Evolutionary conservation across 2,797 vertebrate species (phyloP).

Genomic region (Chromobotia macracanthus): DNA sequence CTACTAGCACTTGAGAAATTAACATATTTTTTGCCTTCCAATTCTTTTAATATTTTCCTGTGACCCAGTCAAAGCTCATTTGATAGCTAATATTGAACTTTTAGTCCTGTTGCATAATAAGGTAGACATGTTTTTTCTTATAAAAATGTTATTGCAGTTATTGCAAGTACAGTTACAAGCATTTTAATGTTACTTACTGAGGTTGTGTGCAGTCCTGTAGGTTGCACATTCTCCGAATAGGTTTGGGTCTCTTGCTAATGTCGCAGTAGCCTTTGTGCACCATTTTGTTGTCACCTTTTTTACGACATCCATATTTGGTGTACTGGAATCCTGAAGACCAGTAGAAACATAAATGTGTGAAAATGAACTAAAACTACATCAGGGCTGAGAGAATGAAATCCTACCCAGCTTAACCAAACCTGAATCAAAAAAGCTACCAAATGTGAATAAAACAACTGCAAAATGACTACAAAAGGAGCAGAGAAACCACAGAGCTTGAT

Average conservation of each 20-base stretch:
- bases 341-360: background rate
- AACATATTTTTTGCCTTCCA: too few relatives aligned
- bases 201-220: slow-evolving; percentile 93
- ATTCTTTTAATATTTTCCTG: too few relatives aligned
- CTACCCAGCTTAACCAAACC: background rate
- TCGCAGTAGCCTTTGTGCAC: slow-evolving; percentile 92
- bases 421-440: background rate
- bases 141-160: background rate
- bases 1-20: too few relatives aligned
- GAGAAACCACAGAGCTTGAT: background rate
- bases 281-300: slow-evolving; percentile 94
- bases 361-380: background rate
- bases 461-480: background rate
- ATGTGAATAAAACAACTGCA: background rate
- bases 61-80: too few relatives aligned
- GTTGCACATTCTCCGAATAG: slow-evolving; percentile 94
- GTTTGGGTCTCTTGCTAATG: slow-evolving; percentile 91
- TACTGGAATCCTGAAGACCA: slow-evolving; percentile 87
- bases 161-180: background rate
- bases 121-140: too few relatives aligned
- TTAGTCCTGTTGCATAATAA: too few relatives aligned
- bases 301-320: slow-evolving; percentile 94
- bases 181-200: slow-evolving; percentile 79
- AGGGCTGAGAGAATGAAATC: background rate
- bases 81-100: too few relatives aligned